Base-by-base conservation (phyloP, 2,888 invertebrate genomes). In the Sinhomidia bicolor region DNA sequence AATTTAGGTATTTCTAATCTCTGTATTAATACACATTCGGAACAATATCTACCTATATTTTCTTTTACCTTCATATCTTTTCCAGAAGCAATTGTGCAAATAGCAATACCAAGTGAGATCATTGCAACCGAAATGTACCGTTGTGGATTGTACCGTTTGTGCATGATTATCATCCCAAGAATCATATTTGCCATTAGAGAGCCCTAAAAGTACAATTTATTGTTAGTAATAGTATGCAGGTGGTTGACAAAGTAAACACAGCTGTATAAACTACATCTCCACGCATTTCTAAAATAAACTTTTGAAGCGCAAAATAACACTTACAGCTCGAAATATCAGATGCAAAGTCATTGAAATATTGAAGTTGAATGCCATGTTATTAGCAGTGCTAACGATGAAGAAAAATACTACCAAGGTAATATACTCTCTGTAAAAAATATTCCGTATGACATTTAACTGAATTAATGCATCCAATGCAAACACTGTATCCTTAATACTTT, bases 321-420 rank as follows among this genome's bases (percentile, higher is more conserved):
- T 95, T 94, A 97, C 97, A 85, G 99, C 96, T 94, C 99, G 95
- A 94, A 99, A 99, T 93, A 99, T 99, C 97, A 99, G 99, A 93
- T 99, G 99, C 68, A 99, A 94, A 0, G 99, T 99, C 96, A 99
- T 99, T 0, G 99, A 96, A 93, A 99, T 98, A 93, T 99, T 98
- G 93, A 98, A 99, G 93, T 97, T 96, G 93, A 99, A 97, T 0
- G 99, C 99, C 94, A 98, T 98, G 93, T 99, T 99, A 93, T 98
- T 98, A 90, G 97, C 96, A 0, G 98, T 97, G 93, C 98, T 99
- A 17, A 97, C 96, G 0, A 97, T 94, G 94, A 99, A 99, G 94
- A 99, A 99, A 94, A 99, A 96, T 12, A 95, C 94, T 0, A 99
- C 99, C 86, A 99, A 94, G 71, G 96, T 94, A 7, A 96, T 93